Base-by-base conservation (phyloP, 64 coral and sea anemone species). In the Astreopora myriophthalma region DNA sequence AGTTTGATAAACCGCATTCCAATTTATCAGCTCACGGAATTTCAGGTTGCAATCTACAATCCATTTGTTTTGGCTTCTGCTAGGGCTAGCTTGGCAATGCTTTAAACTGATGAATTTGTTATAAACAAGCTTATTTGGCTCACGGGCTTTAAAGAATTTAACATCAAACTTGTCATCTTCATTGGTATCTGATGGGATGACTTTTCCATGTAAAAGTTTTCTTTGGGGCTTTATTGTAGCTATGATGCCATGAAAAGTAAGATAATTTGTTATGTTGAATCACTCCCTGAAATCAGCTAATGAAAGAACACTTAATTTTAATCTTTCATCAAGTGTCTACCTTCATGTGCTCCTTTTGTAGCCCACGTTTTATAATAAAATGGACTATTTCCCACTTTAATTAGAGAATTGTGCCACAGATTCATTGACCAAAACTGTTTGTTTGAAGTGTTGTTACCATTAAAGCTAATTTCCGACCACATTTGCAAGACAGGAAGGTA, bases 401-500 rank as follows among this genome's bases (percentile, higher is more conserved):
- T 46, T 46, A 46, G 40, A 46, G 40, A 46, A 46, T 46, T 55
- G 10, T 14, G 51, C 51, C 51, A 55, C 51, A 55, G 51, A 3
- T 55, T 55, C 17, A 55, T 55, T 55, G 51, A 55, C 51, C 51
- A 14, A 36, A 80, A 80, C 20, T 49, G 20, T 25, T 80, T 23
- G 26, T 20, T 46, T 7, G 76, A 80, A 51, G 39, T 42, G 3
- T 37, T 80, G 16, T 35, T 49, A 48, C 42, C 17, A 80, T 80
- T 31, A 38, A 49, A 80, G 13, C 13, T 40, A 80, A 80, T 80
- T 20, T 80, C 76, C 52, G 76, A 48, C 76, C 76, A 80, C 5
- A 80, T 40, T 17, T 20, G 12, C 17, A 80, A n/a, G 26, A 80
- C 3, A 51, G 20, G 24, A 80, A 80, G 17, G 23, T 14, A 80